phyloP scores from a whole-genome alignment of 2,797 vertebrate species.

The Halcyon leucocephala region DNA sequence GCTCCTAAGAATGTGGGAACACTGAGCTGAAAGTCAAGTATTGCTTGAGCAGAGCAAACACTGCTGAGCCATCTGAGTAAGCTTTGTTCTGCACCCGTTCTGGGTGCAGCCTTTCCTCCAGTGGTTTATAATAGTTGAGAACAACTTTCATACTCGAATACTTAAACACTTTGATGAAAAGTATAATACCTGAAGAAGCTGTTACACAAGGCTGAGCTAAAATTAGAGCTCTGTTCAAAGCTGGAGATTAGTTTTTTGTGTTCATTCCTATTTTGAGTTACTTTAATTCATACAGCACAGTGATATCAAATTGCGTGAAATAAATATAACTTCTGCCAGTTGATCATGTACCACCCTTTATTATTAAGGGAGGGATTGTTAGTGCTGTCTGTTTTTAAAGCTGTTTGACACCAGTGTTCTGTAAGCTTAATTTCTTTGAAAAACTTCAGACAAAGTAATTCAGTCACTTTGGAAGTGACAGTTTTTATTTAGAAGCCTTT shows the following conservation, averaged over 20 bases:
- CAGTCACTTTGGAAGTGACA: neutral
- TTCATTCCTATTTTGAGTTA: neutral
- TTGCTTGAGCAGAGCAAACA: neutral
- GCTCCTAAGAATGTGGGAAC: neutral
- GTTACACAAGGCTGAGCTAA: neutral
- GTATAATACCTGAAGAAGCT: neutral
- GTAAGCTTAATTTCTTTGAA: neutral
- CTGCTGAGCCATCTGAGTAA: neutral
- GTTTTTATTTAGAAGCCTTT: neutral
- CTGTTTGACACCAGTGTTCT: neutral
- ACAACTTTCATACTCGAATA: neutral
- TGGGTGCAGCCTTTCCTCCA: neutral
- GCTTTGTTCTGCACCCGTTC: neutral
- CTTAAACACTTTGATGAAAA: neutral
- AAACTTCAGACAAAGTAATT: neutral
- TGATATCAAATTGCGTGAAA: neutral
- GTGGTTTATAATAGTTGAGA: neutral
- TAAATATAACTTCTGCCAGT: neutral
- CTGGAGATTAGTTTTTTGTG: neutral
- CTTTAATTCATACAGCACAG: neutral
- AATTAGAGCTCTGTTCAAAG: neutral
- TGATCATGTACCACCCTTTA: neutral
- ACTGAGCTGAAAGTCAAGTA: neutral
- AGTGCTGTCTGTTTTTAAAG: neutral
- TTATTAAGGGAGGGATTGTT: neutral